Percentiles rank a stretch among this genome's conserved stretches.
Evolutionary conservation across 1,140 invertebrate genomes (phyloP).

Genomic region (Piezodorus guildinii): DNA sequence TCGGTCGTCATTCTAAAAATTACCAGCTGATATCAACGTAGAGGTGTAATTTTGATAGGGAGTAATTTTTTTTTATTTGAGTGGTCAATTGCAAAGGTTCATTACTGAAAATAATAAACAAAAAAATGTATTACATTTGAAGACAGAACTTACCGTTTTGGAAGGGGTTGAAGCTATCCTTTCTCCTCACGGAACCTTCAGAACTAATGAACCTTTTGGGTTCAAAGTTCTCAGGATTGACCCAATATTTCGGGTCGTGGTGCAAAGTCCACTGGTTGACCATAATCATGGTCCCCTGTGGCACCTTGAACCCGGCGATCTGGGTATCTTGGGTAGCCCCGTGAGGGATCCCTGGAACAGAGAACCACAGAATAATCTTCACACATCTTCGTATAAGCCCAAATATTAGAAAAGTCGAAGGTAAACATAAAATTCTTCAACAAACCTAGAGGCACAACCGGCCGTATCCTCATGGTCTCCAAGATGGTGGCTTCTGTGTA

Average conservation of each 20-base stretch:
- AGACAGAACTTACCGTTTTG: slow-evolving; percentile 56
- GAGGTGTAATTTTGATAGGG: too few relatives aligned
- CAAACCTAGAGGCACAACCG: slow-evolving; percentile 48
- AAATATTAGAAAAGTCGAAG: too few relatives aligned
- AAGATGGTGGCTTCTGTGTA: slow-evolving; percentile 52
- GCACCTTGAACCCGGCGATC: slow-evolving; percentile 47
- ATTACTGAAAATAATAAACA: too few relatives aligned
- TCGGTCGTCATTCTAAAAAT: too few relatives aligned
- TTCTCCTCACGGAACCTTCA: slow-evolving; percentile 45
- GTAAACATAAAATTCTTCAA: too few relatives aligned
- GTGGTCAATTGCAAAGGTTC: too few relatives aligned
- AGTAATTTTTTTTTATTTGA: too few relatives aligned
- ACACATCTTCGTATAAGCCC: too few relatives aligned
- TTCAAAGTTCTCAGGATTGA: slow-evolving; percentile 54
- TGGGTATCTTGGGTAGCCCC: slow-evolving; percentile 51
- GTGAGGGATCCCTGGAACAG: slow-evolving; percentile 67
- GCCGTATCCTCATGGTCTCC: slow-evolving; percentile 65
- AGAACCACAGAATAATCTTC: too few relatives aligned
- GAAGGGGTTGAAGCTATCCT: slow-evolving; percentile 69
- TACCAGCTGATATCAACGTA: too few relatives aligned
- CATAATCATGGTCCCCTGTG: slow-evolving; percentile 51
- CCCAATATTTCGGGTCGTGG: slow-evolving; percentile 58
- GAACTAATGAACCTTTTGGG: slow-evolving; percentile 60
- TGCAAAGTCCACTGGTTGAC: slow-evolving; percentile 75
- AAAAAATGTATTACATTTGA: too few relatives aligned